Conservation (phyloP, 2,888 invertebrate genomes). For the Agonum fuliginosum region DNA sequence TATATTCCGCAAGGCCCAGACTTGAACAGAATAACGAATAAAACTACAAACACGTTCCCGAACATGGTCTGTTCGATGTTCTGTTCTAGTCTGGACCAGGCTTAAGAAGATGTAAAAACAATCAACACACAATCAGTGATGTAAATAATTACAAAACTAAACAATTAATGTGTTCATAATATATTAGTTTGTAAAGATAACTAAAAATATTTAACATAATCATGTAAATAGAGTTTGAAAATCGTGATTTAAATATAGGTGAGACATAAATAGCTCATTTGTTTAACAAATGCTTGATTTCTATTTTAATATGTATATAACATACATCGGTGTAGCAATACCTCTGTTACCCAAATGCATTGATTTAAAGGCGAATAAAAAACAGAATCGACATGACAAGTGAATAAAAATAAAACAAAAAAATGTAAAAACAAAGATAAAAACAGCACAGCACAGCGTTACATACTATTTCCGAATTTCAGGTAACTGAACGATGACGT, state of each 20-base stretch:
- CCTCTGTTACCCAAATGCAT: slow-evolving; percentile 53
- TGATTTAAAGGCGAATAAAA: slow-evolving; percentile 53
- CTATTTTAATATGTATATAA: slow-evolving; percentile 54
- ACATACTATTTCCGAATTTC: slow-evolving; percentile 12
- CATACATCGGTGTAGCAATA: slow-evolving; percentile 47
- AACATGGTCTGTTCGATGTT: no score
- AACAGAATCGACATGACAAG: slow-evolving; percentile 28
- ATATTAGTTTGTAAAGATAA: no score
- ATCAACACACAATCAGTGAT: no score
- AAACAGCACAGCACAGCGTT: slow-evolving; percentile 32
- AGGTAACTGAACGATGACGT: slow-evolving; percentile 30
- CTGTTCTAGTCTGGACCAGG: no score
- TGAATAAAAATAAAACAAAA: slow-evolving; percentile 13
- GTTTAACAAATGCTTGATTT: slow-evolving; percentile 39
- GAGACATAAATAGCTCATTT: slow-evolving; percentile 33
- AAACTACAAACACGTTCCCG: no score
- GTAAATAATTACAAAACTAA: no score
- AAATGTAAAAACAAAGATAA: slow-evolving; percentile 16
- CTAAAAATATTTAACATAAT: no score
- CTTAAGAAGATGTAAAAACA: no score
- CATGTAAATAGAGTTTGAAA: slow-evolving; percentile 32
- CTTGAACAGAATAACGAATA: no score
- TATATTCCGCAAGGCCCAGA: no score
- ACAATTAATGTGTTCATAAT: no score
- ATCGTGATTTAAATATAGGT: slow-evolving; percentile 1